Base-by-base conservation (phyloP, 2,113 vertebrate species). In the Rhea americana region DNA sequence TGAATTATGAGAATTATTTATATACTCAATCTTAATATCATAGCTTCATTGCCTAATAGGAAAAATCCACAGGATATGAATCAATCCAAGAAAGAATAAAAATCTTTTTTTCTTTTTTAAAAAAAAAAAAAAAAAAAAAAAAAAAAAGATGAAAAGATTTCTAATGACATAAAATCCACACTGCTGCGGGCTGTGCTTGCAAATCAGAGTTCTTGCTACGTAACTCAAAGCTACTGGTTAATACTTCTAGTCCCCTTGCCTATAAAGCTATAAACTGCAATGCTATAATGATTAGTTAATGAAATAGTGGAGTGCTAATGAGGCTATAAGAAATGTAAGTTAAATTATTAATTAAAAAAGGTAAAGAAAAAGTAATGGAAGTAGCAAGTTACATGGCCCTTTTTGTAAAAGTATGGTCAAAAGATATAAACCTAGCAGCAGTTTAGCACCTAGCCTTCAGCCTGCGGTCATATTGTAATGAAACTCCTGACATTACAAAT, bases 301-400 rank as follows among this genome's bases (percentile, higher is more conserved):
- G 90, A 94, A 96, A 97, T 89, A 93, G 66, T 25, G 56, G 58
- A 76, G 95, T 93, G 96, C 96, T 98, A 98, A 98, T 96, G 87
- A 98, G 94, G 81, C 85, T 85, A 96, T 96, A 95, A 95, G 96
- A 95, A 95, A 96, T 87, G 84, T 86, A 79, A 97, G 95, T 94
- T 98, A 95, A 97, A 98, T 98, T 97, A 98, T 98, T 97, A 96
- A 98, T 97, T 97, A 89, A 84, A 97, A 96, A 97, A 97, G 95
- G 98, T 97, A 97, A 98, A 98, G 95, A 83, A 91, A 93, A 92
- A 94, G 93, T 86, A 86, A 96, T 92, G 78, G 89, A 96, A 97
- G 94, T 68, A 96, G 85, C 56, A 55, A 93, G 94, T 83, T 87
- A 58, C 96, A 95, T 11, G 32, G 70, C 66, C 73, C 66, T 87